Evolutionary conservation across 2,797 vertebrate genomes (phyloP), one percentile per base, ranked within the genome.

Genomic region (Phyllotis vaccarum): DNA sequence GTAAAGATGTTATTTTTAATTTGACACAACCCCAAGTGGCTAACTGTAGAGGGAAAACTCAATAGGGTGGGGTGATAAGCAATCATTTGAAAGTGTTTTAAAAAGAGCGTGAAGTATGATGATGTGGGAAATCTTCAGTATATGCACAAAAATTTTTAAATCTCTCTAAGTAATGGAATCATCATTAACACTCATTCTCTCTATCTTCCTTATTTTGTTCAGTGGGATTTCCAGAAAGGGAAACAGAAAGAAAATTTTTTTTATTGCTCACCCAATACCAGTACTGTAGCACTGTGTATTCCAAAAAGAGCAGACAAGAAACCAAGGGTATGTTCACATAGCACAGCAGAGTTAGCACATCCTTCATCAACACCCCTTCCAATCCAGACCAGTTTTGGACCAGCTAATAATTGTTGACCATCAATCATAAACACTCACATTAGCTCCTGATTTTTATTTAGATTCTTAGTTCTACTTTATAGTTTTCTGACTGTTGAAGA

Each of bases 1-100:
- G 58, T 66, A 74, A 94, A 96, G 93, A 95, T 90, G 70, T 58
- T 90, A 82, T 74, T 95, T 92, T 96, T 87, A 75, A 87, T 88
- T 97, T 95, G 78, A 70, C 81, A 49, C 43, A 90, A 74, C 72
- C 76, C 64, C 85, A 96, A 90, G 70, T 86, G 89, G 54, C 74
- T 95, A 81, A 95, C 75, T n/a, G 22, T 46, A 74, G 62, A 91
- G 11, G 74, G 34, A 62, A 62, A 83, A 88, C 74, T 9, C 70
- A 58, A 64, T 75, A 78, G 56, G 64, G 13, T 12, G 40, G 49
- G 88, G 52, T 40, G 31, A 64, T 64, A 22, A 19, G 37, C 37
- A 19, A 11, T 72, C 80, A 2, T 54, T 89, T 21, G 82, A 60
- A 64, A 24, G 29, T 76, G 29, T 85, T 56, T 93, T 95, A 72